These are phyloP conservation scores for Sphyrna mokarran DNA, from an alignment of 2,113 vertebrate species.

Conservation along the genomic window DNA sequence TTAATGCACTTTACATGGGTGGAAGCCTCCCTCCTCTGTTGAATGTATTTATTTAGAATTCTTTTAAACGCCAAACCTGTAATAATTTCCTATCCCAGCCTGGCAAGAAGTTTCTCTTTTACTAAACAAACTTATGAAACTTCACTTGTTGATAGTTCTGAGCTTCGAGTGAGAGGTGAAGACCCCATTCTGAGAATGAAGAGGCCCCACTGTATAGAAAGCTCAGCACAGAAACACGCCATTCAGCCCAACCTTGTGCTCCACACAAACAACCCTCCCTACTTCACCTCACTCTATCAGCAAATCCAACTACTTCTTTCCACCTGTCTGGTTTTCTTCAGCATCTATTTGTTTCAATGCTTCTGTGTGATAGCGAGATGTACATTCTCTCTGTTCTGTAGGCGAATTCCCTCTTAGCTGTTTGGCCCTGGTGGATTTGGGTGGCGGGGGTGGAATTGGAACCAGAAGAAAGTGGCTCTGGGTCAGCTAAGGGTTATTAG, in stretches of 20 bases:
- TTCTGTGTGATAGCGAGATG: neutral
- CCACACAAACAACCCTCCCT: neutral
- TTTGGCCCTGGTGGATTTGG: neutral
- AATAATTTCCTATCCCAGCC: neutral
- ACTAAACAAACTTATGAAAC: neutral
- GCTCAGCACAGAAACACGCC: neutral
- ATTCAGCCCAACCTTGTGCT: neutral
- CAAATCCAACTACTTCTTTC: neutral
- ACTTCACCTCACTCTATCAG: neutral
- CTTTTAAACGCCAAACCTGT: neutral
- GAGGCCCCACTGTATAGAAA: neutral
- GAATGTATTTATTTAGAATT: neutral
- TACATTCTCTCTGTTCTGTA: neutral
- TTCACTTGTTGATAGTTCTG: neutral
- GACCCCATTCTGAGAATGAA: neutral
- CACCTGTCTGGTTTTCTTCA: neutral
- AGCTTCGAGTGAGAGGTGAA: no score
- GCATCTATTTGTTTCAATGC: neutral
- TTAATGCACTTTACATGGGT: neutral
- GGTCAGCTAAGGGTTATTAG: no score
- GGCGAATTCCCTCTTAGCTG: neutral
- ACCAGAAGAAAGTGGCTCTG: no score
- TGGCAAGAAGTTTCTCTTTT: neutral
- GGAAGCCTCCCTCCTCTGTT: neutral
- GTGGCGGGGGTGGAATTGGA: no score